Conservation (phyloP, 2,888 invertebrate species). For the Diadromus collaris region DNA sequence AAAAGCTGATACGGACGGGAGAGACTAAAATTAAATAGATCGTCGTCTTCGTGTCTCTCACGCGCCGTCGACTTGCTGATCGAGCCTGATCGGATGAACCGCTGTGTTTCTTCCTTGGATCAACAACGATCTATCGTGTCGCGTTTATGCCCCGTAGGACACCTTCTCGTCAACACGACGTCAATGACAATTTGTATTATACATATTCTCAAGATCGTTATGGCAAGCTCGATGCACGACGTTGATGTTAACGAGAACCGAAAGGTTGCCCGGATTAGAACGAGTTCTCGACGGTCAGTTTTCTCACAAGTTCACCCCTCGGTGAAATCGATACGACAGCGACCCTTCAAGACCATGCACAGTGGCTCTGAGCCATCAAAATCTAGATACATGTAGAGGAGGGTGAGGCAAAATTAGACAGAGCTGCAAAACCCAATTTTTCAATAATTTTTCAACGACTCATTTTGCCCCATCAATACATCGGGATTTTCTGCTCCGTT, state of each 20-base stretch:
- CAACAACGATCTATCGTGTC: constrained; percentile 42
- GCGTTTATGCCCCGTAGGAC: constrained; percentile 22
- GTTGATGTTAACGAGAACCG: background rate
- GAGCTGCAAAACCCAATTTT: too few relatives aligned
- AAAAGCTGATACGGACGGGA: background rate
- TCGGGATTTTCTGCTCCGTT: too few relatives aligned
- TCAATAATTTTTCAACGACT: too few relatives aligned
- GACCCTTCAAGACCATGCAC: constrained; percentile 16
- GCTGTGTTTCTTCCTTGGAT: constrained; percentile 28
- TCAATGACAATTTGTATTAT: constrained; percentile 47
- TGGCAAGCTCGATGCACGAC: constrained; percentile 25
- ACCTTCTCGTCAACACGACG: constrained; percentile 21
- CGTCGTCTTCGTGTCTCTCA: constrained; percentile 12
- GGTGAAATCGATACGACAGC: constrained; percentile 50
- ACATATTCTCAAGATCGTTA: constrained; percentile 31
- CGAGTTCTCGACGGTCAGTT: constrained; percentile 34
- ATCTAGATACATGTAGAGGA: too few relatives aligned
- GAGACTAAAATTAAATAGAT: background rate
- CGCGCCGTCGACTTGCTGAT: constrained; percentile 36
- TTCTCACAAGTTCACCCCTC: constrained; percentile 33
- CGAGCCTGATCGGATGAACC: constrained; percentile 9
- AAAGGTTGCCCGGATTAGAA: constrained; percentile 19
- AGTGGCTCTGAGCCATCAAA: constrained; percentile 21
- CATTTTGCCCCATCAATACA: too few relatives aligned
- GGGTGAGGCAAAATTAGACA: too few relatives aligned